Conservation (phyloP, 2,888 invertebrate genomes). For the Noctuana brunneofusca region DNA sequence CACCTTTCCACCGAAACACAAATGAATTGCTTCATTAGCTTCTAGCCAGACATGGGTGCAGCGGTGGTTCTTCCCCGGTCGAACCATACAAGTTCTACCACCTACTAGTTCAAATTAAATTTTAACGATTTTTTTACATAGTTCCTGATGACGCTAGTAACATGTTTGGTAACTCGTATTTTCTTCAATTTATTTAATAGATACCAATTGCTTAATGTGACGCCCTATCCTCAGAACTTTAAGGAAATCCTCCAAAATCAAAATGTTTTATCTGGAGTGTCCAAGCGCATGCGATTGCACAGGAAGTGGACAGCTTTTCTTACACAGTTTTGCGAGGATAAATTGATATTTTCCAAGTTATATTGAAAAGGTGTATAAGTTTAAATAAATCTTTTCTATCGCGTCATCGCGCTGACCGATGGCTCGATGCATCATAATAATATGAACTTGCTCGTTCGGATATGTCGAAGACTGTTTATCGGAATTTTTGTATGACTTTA, state of each 20-base stretch:
- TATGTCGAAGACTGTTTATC: not conserved
- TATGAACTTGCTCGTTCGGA: not conserved
- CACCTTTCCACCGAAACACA: too few species aligned
- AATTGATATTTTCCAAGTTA: conserved; percentile 15
- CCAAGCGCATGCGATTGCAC: not conserved
- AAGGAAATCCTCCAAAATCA: not conserved
- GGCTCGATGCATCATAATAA: conserved; percentile 31
- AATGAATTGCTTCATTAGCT: too few species aligned
- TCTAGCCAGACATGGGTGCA: too few species aligned
- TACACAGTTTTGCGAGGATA: not conserved
- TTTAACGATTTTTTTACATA: too few species aligned
- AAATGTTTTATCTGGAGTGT: not conserved
- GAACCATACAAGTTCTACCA: too few species aligned
- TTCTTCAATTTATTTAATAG: too few species aligned
- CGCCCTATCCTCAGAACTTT: not conserved
- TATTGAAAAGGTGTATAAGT: conserved; percentile 18
- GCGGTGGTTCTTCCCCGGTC: too few species aligned
- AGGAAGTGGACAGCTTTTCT: not conserved
- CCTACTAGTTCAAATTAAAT: not conserved
- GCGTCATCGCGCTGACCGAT: conserved; percentile 27
- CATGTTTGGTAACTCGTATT: too few species aligned
- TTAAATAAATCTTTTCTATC: conserved; percentile 24
- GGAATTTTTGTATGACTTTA: not conserved
- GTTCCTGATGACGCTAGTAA: too few species aligned
- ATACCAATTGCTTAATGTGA: too few species aligned